phyloP scores from a whole-genome alignment of 2,797 vertebrate species.

The Muscicapa striata region DNA sequence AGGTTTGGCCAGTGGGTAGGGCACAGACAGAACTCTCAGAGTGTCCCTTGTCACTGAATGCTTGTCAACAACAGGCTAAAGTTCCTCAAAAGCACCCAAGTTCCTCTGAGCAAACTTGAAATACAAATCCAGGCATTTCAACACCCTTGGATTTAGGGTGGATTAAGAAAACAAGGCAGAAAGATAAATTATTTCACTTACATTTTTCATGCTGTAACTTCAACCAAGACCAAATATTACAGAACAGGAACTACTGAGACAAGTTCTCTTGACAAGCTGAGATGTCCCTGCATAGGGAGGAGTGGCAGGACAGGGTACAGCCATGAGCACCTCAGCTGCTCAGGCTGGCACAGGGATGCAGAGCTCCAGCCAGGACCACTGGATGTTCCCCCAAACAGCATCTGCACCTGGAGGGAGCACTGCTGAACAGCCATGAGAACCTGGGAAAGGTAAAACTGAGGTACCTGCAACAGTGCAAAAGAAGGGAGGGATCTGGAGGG shows the following conservation, averaged over 20 bases:
- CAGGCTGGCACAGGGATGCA: fast-evolving
- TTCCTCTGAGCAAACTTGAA: neutral
- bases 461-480: neutral
- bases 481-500: neutral
- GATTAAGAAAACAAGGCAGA: neutral
- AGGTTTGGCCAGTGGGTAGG: neutral
- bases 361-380: neutral
- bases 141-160: fast-evolving
- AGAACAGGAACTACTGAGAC: neutral
- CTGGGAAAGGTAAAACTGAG: neutral
- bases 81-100: neutral
- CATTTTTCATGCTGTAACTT: neutral
- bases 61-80: neutral
- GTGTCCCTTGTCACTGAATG: neutral
- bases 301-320: too few relatives aligned
- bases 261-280: neutral
- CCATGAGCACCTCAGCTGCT: fast-evolving
- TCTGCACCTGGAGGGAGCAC: neutral
- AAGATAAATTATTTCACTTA: neutral
- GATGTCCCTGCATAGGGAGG: too few relatives aligned
- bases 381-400: fast-evolving
- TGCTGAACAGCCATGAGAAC: neutral
- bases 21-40: neutral
- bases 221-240: neutral
- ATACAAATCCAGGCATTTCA: neutral